Evolutionary conservation across 1,140 invertebrate species (phyloP), one percentile per base, ranked within the genome.

Genomic region (Druon quercuslanigerum): DNA sequence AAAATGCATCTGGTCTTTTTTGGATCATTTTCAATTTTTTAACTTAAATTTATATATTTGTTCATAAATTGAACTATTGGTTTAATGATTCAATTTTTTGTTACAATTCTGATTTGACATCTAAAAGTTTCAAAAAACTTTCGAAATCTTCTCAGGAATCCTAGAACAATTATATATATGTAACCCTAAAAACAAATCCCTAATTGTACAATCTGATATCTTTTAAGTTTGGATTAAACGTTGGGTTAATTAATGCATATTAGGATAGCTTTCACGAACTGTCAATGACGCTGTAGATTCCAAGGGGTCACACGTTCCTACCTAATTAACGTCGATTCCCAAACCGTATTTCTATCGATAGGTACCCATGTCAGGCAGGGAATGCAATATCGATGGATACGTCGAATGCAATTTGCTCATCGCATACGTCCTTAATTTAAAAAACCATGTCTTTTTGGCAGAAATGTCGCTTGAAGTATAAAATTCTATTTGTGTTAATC

Each of bases 291-390:
- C 33, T 66, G 60, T 66, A 66, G 46, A 66, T 66, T 66, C 74
- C 70, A 51, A 70, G 74, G 50, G 66, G 66, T 51, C 57, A 73
- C 71, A 73, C 60, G 71, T 78, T 78, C 74, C 73, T 46, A 78
- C 51, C 73, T 74, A 78, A 78, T 78, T 74, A 78, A 74, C 73
- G 66, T 71, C 51, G 46, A 51, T 70, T 77, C 40, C 40, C 14
- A 66, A 66, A 46, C 40, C 25, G 33, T 66, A 66, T 66, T 66
- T 66, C 25, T 3, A 66, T 66, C 33, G 57, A 60, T 60, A 60
- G 7, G 40, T 46, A 46, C 9, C 9, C 7, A 54, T 16, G 60
- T 66, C 40, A 33, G 25, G 40, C 60, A 8, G n/a, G 25, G 60
- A 66, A 66, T 66, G 33, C 60, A 66, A 66, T 66, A 40, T 66